Evolutionary conservation across 2,888 invertebrate species (phyloP), one percentile per base, ranked within the genome.

Genomic region (Agonopterix heracliana): DNA sequence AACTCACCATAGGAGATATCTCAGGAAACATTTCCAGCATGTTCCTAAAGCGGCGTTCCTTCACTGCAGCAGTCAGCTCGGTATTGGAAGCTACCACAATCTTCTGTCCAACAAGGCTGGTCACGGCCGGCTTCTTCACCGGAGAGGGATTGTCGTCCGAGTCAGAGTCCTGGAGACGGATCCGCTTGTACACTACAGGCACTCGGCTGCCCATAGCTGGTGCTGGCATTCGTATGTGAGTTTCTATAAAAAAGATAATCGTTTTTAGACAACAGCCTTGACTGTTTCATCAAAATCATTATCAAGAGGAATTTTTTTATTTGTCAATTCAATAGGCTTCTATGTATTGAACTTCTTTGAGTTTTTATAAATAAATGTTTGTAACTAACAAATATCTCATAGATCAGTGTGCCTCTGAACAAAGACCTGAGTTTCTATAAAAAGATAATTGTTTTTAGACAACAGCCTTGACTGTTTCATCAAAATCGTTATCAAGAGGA

Each of bases 21-120:
- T 90, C 86, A 4, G 93, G 92, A 64, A 91, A 92, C 78, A 91
- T 90, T 67, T 90, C 89, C 54, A 89, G 76, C 78, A 93, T 89
- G 71, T 92, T 92, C 66, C 90, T 87, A 66, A 92, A 90, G 54
- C 91, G 82, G 47, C 90, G 82, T 61, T 91, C 91, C 56, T 90
- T 90, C n/a, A 90, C 81, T 42, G 81, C 73, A 0, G 79, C 74
- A 2, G 89, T 83, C 5, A 90, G 69, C 57, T 85, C 80, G 48
- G 45, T 0, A 43, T 45, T 34, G 36, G 8, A 2, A 11, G 34
- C 2, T 9, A 42, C 0, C 1, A 46, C 44, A 7, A 13, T 0
- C 42, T 17, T 36, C 12, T 41, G 48, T 12, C 44, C 50, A 9
- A 43, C 36, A 3, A 48, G 13, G 11, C 56, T 10, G 56, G 47